Base-by-base conservation (phyloP, 2,888 invertebrate genomes). In the Andrena dorsata region DNA sequence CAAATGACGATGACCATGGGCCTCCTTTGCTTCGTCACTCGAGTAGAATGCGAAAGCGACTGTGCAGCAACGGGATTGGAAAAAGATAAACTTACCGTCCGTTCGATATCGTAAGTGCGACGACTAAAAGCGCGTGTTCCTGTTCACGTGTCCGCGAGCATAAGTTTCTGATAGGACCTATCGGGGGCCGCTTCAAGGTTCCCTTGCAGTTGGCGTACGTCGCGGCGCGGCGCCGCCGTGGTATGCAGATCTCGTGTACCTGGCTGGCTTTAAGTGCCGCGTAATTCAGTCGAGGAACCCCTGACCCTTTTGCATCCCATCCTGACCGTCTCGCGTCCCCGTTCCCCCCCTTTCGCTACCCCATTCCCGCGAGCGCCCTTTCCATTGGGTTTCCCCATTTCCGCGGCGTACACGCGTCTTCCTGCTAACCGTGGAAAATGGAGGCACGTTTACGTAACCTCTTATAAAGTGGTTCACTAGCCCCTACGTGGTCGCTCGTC, bases 161-260 rank as follows among this genome's bases (percentile, higher is more conserved):
- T 81, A 79, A 80, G 75, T 73, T 71, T 77, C 79, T 69, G 86
- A 84, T 84, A 82, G 78, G 56, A 78, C 69, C 71, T 84, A 86
- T 89, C 89, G 84, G 72, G 70, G 73, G 65, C 77, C 66, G 77
- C 61, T 28, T 80, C 82, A 79, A 76, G 28, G 76, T 68, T 72
- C 80, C 65, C 41, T 53, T 49, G 28, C 28, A 23, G 71, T 66
- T 68, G 73, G 74, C 77, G 76, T 80, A 82, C 86, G 71, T 76
- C 71, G 84, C 85, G 66, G 63, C 82, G 82, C 85, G 66, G 65
- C 82, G 82, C 82, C 87, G 64, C 79, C 84, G 66, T 72, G 90
- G 90, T 91, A 92, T 92, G 91, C 92, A 90, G 88, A 92, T 92
- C 88, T 87, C 90, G 85, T 90, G 90, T 91, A 87, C 88, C 75